phyloP scores from a whole-genome alignment of 2,113 vertebrate species.

The Catharus bicknelli region DNA sequence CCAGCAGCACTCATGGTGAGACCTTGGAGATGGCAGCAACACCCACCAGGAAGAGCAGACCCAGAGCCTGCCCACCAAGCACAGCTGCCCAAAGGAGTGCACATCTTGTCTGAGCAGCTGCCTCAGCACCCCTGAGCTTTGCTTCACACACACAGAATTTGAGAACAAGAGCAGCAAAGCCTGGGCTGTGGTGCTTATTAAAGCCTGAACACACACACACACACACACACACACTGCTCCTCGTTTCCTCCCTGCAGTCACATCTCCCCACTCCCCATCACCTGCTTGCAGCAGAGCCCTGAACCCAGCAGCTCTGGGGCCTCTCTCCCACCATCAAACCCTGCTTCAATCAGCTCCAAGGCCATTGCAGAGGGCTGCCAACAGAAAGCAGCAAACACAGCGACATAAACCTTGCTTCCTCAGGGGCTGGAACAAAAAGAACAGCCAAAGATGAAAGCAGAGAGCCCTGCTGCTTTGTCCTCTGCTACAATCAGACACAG shows the following conservation, averaged over 20 bases:
- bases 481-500: not conserved
- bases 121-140: not conserved
- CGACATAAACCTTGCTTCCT: not conserved
- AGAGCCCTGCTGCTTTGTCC: not conserved
- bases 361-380: not conserved
- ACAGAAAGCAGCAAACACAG: not conserved
- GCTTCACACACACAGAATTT: not conserved
- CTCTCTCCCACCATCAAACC: not conserved
- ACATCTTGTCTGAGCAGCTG: not conserved
- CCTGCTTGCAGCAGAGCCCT: not conserved
- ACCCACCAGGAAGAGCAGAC: not conserved
- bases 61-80: not conserved
- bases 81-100: not conserved
- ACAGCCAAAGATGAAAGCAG: not conserved
- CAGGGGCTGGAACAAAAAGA: not conserved
- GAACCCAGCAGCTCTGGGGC: not conserved
- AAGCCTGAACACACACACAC: not conserved
- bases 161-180: not conserved
- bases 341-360: not conserved
- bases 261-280: not conserved
- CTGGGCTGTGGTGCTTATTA: not conserved
- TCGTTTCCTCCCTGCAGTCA: not conserved
- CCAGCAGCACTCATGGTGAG: rapidly evolving
- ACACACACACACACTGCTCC: not conserved
- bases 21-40: not conserved